Evolutionary conservation across 2,113 vertebrate species (phyloP), one percentile per base, ranked within the genome.

Genomic region (Bungarus multicinctus): DNA sequence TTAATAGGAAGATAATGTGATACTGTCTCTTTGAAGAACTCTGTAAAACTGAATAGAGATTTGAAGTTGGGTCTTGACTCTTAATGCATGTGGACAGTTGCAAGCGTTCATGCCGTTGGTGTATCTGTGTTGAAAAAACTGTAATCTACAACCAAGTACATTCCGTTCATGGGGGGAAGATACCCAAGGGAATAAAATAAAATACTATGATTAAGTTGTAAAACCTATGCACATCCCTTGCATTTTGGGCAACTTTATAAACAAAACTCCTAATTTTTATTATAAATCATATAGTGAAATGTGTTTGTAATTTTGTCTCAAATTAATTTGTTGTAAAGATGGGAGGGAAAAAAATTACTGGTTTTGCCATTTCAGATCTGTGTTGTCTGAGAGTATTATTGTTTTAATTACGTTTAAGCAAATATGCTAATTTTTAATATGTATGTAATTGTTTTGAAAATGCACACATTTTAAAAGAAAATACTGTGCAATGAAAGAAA

Each of bases 71-170:
- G 98, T 98, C 97, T 98, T 98, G 98, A 98, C 98, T 98, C 97
- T 98, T 98, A 98, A 98, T 99, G 99, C 99, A 99, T 99, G 99
- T 99, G 98, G 98, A 98, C 98, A 98, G 98, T 99, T 98, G 98
- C 98, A 98, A 98, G 98, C 98, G 98, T 99, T 98, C 98, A 98
- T 98, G 98, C 98, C 95, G 98, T 99, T 98, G 97, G 98, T 98
- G 98, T 98, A 98, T 98, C 98, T 98, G 98, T 98, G 98, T 98
- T 98, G 97, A 97, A 98, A 96, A 97, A 98, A 97, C 98, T 98
- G 98, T 98, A 98, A 98, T 97, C 97, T 98, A 97, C 98, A 98
- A 98, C 98, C 97, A 97, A 98, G 96, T 98, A 99, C 98, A 99
- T 99, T 99, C 98, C 98, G 98, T 98, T 97, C 97, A 98, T 97